These are phyloP conservation scores for Syngnathus scovelli DNA, from an alignment of 2,113 vertebrate genomes.

Conservation along the genomic window DNA sequence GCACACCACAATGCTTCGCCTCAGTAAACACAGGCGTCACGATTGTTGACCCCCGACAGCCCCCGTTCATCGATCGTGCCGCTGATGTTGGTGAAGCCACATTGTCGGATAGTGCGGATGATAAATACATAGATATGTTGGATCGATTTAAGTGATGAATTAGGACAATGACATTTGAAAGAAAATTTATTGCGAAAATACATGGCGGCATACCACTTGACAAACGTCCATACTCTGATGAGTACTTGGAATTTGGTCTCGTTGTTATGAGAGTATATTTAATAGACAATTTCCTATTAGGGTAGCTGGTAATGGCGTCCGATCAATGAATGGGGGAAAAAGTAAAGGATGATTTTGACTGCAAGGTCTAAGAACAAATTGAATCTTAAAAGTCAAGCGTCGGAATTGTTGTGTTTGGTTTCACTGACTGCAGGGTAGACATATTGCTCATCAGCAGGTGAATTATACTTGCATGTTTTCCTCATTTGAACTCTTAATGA, in stretches of 20 bases:
- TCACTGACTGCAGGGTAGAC: too few relatives aligned
- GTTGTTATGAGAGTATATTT: background rate
- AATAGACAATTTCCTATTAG: background rate
- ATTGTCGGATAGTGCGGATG: slow-evolving; percentile 6
- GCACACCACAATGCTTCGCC: slow-evolving; percentile 50
- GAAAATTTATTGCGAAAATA: slow-evolving; percentile 27
- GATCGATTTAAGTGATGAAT: slow-evolving; percentile 43
- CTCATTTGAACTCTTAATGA: background rate
- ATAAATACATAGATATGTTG: slow-evolving; percentile 18
- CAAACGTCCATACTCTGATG: slow-evolving; percentile 1
- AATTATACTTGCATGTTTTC: slow-evolving; percentile 1
- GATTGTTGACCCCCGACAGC: slow-evolving; percentile 48
- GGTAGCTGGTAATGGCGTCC: background rate
- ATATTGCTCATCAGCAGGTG: background rate
- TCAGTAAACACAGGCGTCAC: slow-evolving; percentile 57
- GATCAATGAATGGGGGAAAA: background rate
- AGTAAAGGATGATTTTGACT: background rate
- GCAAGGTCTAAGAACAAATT: background rate
- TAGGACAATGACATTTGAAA: slow-evolving; percentile 40
- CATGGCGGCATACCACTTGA: slow-evolving; percentile 4
- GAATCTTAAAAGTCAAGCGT: background rate
- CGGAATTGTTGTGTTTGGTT: background rate
- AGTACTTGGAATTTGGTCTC: background rate
- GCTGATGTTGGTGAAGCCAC: slow-evolving; percentile 41
- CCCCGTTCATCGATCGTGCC: slow-evolving; percentile 54